phyloP scores from a whole-genome alignment of 2,113 vertebrate species.

The Macquaria australasica region DNA sequence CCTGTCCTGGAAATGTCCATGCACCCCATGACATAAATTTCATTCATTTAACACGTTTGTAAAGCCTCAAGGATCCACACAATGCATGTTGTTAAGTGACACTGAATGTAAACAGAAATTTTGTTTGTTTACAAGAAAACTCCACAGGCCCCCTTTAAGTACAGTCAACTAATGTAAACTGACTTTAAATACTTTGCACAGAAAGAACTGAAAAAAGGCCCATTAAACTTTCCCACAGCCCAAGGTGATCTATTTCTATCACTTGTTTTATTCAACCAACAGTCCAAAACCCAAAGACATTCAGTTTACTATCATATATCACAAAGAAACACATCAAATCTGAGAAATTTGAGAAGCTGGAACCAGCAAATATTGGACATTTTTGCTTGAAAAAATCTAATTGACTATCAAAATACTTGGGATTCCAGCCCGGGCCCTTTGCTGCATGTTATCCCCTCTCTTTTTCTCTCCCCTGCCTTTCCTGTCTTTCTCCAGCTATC shows the following conservation, averaged over 20 bases:
- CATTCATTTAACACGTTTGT: too few relatives aligned
- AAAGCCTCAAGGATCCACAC: too few relatives aligned
- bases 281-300: background rate
- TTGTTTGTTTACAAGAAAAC: too few relatives aligned
- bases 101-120: too few relatives aligned
- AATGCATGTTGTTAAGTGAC: too few relatives aligned
- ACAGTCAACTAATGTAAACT: background rate
- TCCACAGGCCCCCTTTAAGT: background rate
- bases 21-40: background rate
- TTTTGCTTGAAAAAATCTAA: background rate
- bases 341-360: too few relatives aligned
- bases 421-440: too few relatives aligned
- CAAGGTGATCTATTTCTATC: background rate
- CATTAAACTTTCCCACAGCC: background rate
- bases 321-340: background rate
- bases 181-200: background rate
- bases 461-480: too few relatives aligned
- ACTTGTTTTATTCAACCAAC: background rate
- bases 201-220: background rate
- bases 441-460: too few relatives aligned
- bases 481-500: too few relatives aligned
- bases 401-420: too few relatives aligned
- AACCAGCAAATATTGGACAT: too few relatives aligned
- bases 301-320: background rate
- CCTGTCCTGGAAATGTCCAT: constrained; percentile 27